Evolutionary conservation across 2,888 invertebrate genomes (phyloP).

Genomic region (Caprella mutica): DNA sequence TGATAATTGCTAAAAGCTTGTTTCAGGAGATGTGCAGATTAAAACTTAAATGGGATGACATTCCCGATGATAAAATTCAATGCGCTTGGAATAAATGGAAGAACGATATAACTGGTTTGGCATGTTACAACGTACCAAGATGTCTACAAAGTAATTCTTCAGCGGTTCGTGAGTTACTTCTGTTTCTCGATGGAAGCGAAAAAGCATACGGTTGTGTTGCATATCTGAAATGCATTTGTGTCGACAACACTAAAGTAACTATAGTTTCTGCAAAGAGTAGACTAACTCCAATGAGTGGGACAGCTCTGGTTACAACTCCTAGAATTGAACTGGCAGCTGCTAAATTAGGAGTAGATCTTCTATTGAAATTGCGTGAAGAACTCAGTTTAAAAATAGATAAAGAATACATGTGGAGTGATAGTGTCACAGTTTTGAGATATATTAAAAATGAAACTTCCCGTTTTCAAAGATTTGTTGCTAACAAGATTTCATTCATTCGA

Average conservation of each 20-base stretch:
- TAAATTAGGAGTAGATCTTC: neutral
- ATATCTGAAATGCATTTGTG: neutral
- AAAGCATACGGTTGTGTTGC: neutral
- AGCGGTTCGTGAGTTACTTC: neutral
- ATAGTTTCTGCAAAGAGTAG: neutral
- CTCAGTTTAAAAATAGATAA: neutral
- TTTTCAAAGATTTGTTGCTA: constrained; percentile 15
- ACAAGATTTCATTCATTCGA: constrained; percentile 1
- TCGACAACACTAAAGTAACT: neutral
- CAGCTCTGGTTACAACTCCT: neutral
- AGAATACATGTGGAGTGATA: constrained; percentile 18
- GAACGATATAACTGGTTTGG: neutral
- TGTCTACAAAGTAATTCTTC: neutral
- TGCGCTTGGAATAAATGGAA: neutral
- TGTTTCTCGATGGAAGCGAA: constrained; percentile 1
- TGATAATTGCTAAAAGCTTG: neutral
- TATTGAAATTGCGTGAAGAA: neutral
- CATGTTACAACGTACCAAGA: neutral
- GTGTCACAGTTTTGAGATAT: constrained; percentile 2
- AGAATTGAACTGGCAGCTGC: constrained; percentile 3
- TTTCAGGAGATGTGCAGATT: neutral
- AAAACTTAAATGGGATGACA: neutral
- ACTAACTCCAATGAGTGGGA: neutral
- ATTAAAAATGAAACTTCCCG: constrained; percentile 4
- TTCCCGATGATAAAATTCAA: neutral